These are phyloP conservation scores for Anseranas semipalmata DNA, from an alignment of 2,113 vertebrate species.

Conservation along the genomic window DNA sequence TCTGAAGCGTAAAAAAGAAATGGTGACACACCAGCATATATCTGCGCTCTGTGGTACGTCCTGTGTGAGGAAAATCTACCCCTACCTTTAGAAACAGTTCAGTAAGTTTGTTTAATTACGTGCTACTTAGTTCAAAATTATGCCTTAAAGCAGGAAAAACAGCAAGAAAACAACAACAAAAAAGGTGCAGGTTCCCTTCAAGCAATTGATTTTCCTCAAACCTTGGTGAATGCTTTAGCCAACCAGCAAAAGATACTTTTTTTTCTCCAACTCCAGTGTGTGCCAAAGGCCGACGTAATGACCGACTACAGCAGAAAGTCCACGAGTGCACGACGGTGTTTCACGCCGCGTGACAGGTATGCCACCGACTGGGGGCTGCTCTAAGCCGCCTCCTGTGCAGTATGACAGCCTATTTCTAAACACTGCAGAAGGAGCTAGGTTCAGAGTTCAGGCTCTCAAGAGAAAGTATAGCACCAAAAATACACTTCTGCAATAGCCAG, in stretches of 20 bases:
- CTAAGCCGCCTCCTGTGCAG: neutral
- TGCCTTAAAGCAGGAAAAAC: neutral
- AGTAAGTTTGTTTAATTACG: neutral
- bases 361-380: neutral
- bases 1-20: neutral
- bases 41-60: neutral
- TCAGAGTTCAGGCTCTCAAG: neutral
- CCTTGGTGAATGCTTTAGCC: neutral
- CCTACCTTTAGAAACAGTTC: neutral
- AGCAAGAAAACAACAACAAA: neutral
- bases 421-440: neutral
- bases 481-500: neutral
- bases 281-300: neutral
- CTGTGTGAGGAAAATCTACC: neutral
- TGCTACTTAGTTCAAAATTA: neutral
- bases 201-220: neutral
- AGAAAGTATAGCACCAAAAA: neutral
- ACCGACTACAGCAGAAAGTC: neutral
- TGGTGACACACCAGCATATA: neutral
- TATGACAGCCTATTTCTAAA: neutral
- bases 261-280: neutral
- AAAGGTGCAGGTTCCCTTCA: neutral
- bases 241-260: neutral
- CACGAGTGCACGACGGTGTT: accelerated
- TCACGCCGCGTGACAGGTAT: neutral